Evolutionary conservation across 2,888 invertebrate species (phyloP).

Genomic region (Ashinkailepas kermadecensis): DNA sequence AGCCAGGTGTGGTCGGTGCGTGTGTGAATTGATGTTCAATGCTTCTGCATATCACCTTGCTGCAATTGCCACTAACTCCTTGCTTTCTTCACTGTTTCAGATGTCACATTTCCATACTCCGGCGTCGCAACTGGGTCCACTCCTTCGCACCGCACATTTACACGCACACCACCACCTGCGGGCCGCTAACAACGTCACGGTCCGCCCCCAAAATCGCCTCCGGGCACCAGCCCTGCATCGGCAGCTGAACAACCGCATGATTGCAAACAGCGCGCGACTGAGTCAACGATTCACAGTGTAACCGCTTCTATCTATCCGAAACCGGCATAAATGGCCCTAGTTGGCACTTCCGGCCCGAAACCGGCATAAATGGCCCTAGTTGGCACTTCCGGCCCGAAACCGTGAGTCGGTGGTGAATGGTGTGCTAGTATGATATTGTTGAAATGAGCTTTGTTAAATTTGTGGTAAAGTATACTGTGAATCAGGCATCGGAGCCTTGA

Average conservation of each 20-base stretch:
- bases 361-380: not conserved
- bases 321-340: not conserved
- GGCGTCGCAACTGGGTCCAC: not conserved
- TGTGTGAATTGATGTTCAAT: too few relatives aligned
- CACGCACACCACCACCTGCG: not conserved
- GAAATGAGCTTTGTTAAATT: not conserved
- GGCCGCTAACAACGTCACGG: too few relatives aligned
- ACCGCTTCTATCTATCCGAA: not conserved
- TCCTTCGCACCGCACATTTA: not conserved
- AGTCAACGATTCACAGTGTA: constrained; percentile 4
- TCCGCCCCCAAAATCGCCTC: too few relatives aligned
- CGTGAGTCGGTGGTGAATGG: not conserved
- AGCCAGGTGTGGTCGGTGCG: too few relatives aligned
- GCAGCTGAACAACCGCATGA: not conserved
- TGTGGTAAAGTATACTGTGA: constrained; percentile 12
- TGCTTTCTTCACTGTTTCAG: not conserved
- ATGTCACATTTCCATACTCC: not conserved
- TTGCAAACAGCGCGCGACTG: not conserved
- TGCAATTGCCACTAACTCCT: too few relatives aligned
- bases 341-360: not conserved
- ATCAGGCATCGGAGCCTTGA: constrained; percentile 17
- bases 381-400: not conserved
- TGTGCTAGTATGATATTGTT: not conserved
- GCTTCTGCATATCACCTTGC: too few relatives aligned
- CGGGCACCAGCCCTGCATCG: not conserved